A percentile compares a stretch with the other conserved stretches of the same genome.
Evolutionary conservation across 2,797 vertebrate species (phyloP).

Genomic region (Sarcoramphus papa): DNA sequence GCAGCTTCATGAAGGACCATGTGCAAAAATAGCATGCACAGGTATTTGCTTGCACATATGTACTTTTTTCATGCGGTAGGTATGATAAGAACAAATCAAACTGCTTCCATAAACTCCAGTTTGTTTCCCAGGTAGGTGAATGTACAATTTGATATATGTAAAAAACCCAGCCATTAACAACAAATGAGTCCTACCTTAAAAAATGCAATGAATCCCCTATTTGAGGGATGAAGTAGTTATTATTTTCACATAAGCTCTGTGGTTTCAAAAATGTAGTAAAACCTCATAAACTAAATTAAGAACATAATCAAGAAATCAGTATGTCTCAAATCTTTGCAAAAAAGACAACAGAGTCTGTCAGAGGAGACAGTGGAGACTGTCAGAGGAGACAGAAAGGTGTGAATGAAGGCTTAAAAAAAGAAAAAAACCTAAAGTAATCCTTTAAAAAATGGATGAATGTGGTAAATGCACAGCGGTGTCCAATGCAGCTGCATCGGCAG

Average conservation of each 20-base stretch:
- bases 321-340: background rate
- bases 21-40: background rate
- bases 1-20: background rate
- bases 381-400: background rate
- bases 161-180: background rate
- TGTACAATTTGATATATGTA: background rate
- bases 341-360: background rate
- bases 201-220: background rate
- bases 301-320: background rate
- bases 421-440: rapidly evolving
- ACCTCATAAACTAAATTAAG: background rate
- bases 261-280: background rate
- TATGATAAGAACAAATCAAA: background rate
- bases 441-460: background rate
- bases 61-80: background rate
- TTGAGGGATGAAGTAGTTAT: background rate
- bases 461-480: too few species aligned
- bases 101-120: background rate
- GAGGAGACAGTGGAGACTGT: background rate
- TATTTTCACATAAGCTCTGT: background rate
- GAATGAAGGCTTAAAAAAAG: background rate
- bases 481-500: background rate
- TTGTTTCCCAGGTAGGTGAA: background rate
- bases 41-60: background rate
- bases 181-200: background rate